Conservation (phyloP, 2,888 invertebrate genomes). For the Eristalis intricaria region DNA sequence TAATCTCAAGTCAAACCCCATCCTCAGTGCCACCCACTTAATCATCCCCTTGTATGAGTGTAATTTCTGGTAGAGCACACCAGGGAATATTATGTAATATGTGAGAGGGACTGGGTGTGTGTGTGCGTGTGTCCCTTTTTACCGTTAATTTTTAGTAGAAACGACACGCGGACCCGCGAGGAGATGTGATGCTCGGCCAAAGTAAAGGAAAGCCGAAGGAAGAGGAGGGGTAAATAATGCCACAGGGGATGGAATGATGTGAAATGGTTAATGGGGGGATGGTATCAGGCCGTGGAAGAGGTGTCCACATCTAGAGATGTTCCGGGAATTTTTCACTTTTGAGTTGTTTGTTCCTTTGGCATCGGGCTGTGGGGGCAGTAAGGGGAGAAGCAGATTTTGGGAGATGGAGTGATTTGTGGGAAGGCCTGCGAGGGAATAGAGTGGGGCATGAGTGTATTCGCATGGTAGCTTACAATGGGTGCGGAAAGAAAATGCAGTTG, state of each 20-base stretch:
- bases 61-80: conserved; percentile 50
- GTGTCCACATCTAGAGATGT: conserved; percentile 53
- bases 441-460: too few species aligned
- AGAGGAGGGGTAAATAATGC: conserved; percentile 45
- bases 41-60: conserved; percentile 66
- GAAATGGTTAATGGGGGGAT: conserved; percentile 29
- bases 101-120: conserved; percentile 30
- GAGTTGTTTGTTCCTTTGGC: background rate
- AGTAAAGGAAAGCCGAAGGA: background rate
- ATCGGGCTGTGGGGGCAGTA: background rate
- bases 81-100: conserved; percentile 61
- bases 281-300: conserved; percentile 34
- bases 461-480: too few species aligned
- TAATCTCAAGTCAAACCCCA: conserved; percentile 47
- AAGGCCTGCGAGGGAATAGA: too few species aligned
- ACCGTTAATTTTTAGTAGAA: conserved; percentile 65
- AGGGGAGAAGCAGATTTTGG: background rate
- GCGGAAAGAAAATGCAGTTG: too few species aligned
- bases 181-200: background rate
- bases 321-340: conserved; percentile 3
- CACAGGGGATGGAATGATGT: conserved; percentile 60
- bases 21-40: conserved; percentile 62
- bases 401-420: too few species aligned
- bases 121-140: conserved; percentile 51
- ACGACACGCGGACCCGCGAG: background rate